Evolutionary conservation across 2,113 vertebrate genomes (phyloP).

Genomic region (Galbula dea): DNA sequence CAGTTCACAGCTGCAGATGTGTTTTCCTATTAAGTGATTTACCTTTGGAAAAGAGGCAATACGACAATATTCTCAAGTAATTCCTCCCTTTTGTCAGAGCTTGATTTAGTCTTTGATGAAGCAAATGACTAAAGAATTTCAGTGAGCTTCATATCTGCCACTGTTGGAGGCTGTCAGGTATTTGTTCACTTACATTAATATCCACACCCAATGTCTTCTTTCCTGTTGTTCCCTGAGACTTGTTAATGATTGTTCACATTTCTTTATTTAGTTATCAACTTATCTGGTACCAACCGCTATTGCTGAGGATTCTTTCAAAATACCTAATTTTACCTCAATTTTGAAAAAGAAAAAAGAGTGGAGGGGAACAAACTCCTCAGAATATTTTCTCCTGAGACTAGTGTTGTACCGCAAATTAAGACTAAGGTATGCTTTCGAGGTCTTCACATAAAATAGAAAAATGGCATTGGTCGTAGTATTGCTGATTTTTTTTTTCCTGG

Average conservation of each 20-base stretch:
- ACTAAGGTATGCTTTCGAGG: neutral
- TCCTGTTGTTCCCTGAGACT: neutral
- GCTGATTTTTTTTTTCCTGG: neutral
- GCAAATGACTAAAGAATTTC: neutral
- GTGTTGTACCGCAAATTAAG: neutral
- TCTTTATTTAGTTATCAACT: neutral
- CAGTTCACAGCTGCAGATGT: neutral
- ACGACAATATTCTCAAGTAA: neutral
- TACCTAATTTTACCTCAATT: neutral
- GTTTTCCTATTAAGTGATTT: neutral
- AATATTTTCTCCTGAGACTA: neutral
- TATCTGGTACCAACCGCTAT: neutral
- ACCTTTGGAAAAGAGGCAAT: neutral
- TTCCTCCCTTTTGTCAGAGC: neutral
- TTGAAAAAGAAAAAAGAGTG: neutral
- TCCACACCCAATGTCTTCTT: neutral
- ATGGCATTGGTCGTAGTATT: neutral
- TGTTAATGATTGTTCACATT: neutral
- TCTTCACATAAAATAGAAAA: neutral
- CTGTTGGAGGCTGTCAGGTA: neutral
- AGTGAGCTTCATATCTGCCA: neutral
- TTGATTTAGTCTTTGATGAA: neutral
- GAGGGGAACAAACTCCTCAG: neutral
- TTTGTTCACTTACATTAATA: neutral
- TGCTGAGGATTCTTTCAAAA: neutral